Evolutionary conservation across 2,888 invertebrate genomes (phyloP), one percentile per base, ranked within the genome.

Genomic region (Eumacrocentrus americanus): DNA sequence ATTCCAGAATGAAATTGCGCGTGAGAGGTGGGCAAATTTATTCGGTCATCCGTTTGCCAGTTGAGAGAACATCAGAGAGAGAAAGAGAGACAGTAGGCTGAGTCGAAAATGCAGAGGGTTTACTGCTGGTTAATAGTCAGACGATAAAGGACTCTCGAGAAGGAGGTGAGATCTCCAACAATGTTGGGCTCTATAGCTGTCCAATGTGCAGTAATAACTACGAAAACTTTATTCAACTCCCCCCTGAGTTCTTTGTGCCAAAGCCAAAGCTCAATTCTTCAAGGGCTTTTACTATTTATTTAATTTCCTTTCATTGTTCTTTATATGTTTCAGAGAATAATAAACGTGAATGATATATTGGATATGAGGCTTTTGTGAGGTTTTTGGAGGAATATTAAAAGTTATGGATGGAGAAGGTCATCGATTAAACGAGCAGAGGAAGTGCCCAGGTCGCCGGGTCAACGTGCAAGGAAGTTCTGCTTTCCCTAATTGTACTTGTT

Each of bases 401-500:
- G 37, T 14, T 63, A 68, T 70, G 62, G 64, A 70, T 70, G 65
- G n/a, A 14, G 14, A 37, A 44, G 44, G 44, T 22, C 22, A 25
- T 51, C 12, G 18, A 22, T 38, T 37, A 35, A 51, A 5, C 12
- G 5, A 4, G 7, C 18, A 37, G 38, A 12, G 37, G 7, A 14
- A 51, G 12, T n/a, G 3, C n/a, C 11, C 12, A 14, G 18, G 48
- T 37, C 35, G 23, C 48, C 37, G 50, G 54, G 60, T 54, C 60
- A 54, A 34, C 55, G 69, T 69, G 64, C 68, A 69, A 68, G 70
- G 70, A 67, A 72, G 67, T 68, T 67, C 67, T 60, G 63, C 67
- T 70, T 66, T 68, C 66, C 72, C 71, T 72, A 70, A 72, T 74
- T 73, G 69, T 70, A 74, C 74, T 74, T 74, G 74, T 74, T 74